Conservation (phyloP, 2,888 invertebrate genomes). For the Nomada fucata region DNA sequence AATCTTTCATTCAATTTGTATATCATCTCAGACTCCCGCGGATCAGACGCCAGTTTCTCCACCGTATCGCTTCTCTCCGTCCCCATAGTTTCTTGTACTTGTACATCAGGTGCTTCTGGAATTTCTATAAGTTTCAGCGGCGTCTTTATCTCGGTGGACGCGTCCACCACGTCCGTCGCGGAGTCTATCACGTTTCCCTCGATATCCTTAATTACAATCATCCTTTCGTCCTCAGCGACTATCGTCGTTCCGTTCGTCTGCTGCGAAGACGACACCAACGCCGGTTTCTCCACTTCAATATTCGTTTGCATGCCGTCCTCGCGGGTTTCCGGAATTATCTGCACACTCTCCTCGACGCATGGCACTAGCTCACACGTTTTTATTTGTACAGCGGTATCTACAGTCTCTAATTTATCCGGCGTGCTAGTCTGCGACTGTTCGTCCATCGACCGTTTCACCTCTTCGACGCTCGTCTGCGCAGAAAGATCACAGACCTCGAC, state of each 20-base stretch:
- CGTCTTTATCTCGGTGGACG: slow-evolving; percentile 14
- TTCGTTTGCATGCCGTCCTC: slow-evolving; percentile 74
- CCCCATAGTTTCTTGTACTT: slow-evolving; percentile 64
- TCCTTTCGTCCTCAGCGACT: neutral
- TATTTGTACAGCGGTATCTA: slow-evolving; percentile 77
- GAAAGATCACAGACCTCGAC: slow-evolving; percentile 58
- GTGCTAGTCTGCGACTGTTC: slow-evolving; percentile 74
- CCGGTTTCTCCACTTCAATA: slow-evolving; percentile 12
- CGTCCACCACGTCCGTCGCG: slow-evolving; percentile 26
- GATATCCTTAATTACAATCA: neutral
- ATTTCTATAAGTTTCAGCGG: slow-evolving; percentile 40
- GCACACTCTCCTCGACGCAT: slow-evolving; percentile 79
- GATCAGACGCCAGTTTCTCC: neutral
- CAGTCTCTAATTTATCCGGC: slow-evolving; percentile 73
- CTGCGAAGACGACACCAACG: slow-evolving; percentile 37
- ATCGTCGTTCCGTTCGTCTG: slow-evolving; percentile 29
- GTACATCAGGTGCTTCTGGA: slow-evolving; percentile 73
- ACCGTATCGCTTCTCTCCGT: neutral
- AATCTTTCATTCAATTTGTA: neutral
- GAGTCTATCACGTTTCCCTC: slow-evolving; percentile 17
- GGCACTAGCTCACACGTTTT: slow-evolving; percentile 72
- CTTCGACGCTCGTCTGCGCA: slow-evolving; percentile 77
- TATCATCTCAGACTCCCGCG: neutral
- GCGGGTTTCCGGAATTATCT: slow-evolving; percentile 77
- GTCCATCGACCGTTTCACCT: slow-evolving; percentile 79